Base-by-base conservation (phyloP, 2,888 invertebrate genomes). In the Pheosia tremula region DNA sequence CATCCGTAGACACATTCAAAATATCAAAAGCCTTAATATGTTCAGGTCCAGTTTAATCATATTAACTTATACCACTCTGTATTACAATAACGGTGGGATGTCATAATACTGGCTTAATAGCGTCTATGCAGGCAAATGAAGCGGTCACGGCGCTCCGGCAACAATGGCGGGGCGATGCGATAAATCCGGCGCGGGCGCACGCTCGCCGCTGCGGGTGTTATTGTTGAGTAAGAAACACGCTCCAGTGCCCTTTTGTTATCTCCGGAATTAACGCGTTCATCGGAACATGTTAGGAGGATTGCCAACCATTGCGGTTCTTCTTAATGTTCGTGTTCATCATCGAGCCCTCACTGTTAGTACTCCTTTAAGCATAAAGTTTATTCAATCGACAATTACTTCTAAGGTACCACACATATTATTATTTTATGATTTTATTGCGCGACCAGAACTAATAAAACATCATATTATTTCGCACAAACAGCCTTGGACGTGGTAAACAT, bases 231-330 rank as follows among this genome's bases (percentile, higher is more conserved):
- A 86, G 83, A 78, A 82, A 83, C 73, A 68, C 68, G 72, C 69
- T 77, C 79, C 72, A 77, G 75, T 69, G 77, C 68, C 74, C 75
- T 82, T 84, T 86, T 84, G 82, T 85, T 82, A 80, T 67, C 67
- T 61, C 61, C 50, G 41, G 39, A 79, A 81, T 84, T 82, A 81
- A 80, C 75, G 77, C 80, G 80, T 82, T 83, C 81, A 79, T 74
- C 75, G 47, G 47, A 24, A 24, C 24, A 24, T 24, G 24, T 24
- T 24, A 24, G 24, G 24, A 24, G 47, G 0, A 53, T 53, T 53
- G 37, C 36, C 37, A 53, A 53, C 53, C 53, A 37, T 37, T 53
- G 37, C 53, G 50, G 50, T 50, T 24, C 50, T 13, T 7, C 50
- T 5, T n/a, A 4, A 11, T 47, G 4, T n/a, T 47, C 11, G 11